Base-by-base conservation (phyloP, 2,888 invertebrate genomes). In the Melipona beecheii region DNA sequence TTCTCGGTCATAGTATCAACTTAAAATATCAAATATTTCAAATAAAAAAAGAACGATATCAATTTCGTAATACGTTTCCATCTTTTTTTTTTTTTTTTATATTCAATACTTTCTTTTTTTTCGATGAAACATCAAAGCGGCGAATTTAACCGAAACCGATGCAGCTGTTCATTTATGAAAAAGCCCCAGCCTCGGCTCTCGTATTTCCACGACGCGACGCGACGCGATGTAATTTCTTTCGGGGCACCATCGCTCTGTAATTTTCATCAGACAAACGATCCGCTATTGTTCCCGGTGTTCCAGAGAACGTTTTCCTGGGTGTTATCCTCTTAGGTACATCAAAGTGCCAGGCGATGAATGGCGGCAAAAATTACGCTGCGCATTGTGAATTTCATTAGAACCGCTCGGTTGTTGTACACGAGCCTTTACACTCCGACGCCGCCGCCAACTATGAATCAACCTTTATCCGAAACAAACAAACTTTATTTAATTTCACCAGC, bases 241-340 rank as follows among this genome's bases (percentile, higher is more conserved):
- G 68, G 76, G 19, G 19, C 19, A 17, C 27, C 68, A 52, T 81
- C 81, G 72, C 83, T 73, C 81, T 83, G 81, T 81, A 81, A 83
- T 83, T 83, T 83, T 69, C 83, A 81, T 83, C 76, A 43, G 82
- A 82, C 81, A 76, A 81, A 83, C 83, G 83, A 81, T 21, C 76
- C 76, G 66, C 81, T 58, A 83, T 83, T 83, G 72, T 81, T 69
- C 64, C 62, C 66, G 62, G 27, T 19, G 54, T 83, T 58, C 68
- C 72, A 24, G 64, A 52, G 71, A 73, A 75, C 71, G 75, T 73
- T 73, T 80, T 75, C 75, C 75, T 71, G 75, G 64, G 82, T 82
- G 80, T 82, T 82, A 80, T 82, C 75, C 80, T 75, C 80, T 82
- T 80, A 80, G 52, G 54, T 24, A 70, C 70, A 49, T 82, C 80